These are phyloP conservation scores for Cirrhinus mrigala DNA, from an alignment of 2,797 vertebrate genomes.

Conservation along the genomic window DNA sequence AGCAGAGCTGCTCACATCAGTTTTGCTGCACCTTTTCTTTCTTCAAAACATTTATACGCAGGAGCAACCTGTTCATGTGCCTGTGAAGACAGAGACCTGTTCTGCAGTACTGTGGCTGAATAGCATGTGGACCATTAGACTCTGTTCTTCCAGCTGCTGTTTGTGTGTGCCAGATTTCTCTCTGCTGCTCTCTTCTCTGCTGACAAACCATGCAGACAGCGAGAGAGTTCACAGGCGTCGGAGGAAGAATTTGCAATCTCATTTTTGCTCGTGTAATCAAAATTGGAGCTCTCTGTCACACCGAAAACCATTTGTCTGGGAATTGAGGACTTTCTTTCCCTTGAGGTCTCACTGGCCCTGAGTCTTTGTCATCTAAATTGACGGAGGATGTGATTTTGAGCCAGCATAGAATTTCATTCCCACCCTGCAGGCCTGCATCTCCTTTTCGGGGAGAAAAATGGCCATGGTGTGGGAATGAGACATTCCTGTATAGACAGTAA, in stretches of 20 bases:
- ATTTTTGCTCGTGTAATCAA: slow-evolving; percentile 47
- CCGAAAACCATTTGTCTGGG: slow-evolving; percentile 39
- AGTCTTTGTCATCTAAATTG: slow-evolving; percentile 52
- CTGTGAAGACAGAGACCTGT: slow-evolving; percentile 13
- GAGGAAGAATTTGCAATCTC: slow-evolving; percentile 36
- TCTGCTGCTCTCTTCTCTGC: neutral
- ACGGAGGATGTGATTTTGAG: slow-evolving; percentile 19
- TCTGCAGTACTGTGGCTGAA: slow-evolving; percentile 5
- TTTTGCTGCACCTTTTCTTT: slow-evolving; percentile 10
- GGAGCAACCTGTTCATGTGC: neutral
- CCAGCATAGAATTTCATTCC: slow-evolving; percentile 38
- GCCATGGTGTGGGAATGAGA: neutral
- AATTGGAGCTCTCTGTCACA: slow-evolving; percentile 44
- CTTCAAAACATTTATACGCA: neutral
- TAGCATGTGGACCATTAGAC: slow-evolving; percentile 20
- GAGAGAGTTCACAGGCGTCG: slow-evolving; percentile 14
- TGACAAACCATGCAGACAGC: slow-evolving; percentile 32
- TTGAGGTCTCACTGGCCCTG: slow-evolving; percentile 9
- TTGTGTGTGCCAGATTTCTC: neutral
- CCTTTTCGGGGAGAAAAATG: slow-evolving; percentile 36
- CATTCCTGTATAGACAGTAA: neutral
- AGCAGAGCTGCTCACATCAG: neutral
- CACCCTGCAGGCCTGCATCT: slow-evolving; percentile 1
- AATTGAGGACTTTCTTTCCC: slow-evolving; percentile 29
- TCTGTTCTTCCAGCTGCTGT: neutral